Base-by-base conservation (phyloP, 2,113 vertebrate species). In the Anguilla rostrata region DNA sequence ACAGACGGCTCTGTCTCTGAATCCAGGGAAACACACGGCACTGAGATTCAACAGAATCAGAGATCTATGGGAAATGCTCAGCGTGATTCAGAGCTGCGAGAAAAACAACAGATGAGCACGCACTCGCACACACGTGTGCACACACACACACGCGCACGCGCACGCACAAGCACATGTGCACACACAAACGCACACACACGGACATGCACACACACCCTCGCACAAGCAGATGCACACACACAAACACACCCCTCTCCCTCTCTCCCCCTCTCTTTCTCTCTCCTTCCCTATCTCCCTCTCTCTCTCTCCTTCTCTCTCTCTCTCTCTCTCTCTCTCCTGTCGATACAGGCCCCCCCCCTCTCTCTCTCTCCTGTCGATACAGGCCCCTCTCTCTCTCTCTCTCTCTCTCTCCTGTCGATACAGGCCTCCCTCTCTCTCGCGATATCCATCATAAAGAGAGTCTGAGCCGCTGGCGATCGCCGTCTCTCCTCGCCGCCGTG, bases 11-110 rank as follows among this genome's bases (percentile, higher is more conserved):
- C 11, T 14, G 7, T 34, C 11, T 75, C 71, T 75, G 71, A 46
- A 78, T 26, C 20, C 20, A 39, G 66, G 8, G 4, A 29, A 39
- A 78, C 83, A 86, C 75, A 63, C 78, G 86, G 86, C 78, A 5
- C 41, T 82, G n/a, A 90, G 90, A 90, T 87, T 85, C 87, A 79
- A 82, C 82, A 40, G 85, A 87, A 41, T 83, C 71, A 63, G 75
- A 26, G 84, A 56, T 39, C 83, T 86, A n/a, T 87, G 81, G 34
- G 85, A 87, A 82, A 81, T 88, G 85, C 85, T 85, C 71, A 29
- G 26, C 2, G 9, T 29, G 71, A 5, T 6, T 71, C 63, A n/a
- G 5, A 71, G 22, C 0, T 26, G 63, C 9, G 26, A 71, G 57
- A 71, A 22, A n/a, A 3, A 15, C 14, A 66, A 66, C 3, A 60